Evolutionary conservation across 2,888 invertebrate genomes (phyloP).

Genomic region (Nomada fucata): DNA sequence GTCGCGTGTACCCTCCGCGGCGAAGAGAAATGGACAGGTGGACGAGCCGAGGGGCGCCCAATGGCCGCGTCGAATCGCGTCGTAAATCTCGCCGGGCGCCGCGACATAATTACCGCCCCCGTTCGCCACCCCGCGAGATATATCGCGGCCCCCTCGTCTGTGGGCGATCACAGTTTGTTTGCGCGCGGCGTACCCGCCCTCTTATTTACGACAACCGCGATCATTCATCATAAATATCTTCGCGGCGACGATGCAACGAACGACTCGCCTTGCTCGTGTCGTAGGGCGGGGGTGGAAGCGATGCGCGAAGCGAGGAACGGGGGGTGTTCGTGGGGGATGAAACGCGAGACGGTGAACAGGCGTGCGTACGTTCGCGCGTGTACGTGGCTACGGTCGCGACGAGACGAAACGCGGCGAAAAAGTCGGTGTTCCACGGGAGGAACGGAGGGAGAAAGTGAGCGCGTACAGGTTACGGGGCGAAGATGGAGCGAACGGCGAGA

Average conservation of each 20-base stretch:
- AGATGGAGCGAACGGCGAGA: constrained; percentile 24
- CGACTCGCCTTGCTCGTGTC: constrained; percentile 40
- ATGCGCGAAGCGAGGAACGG: not conserved
- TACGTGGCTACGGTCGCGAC: not conserved
- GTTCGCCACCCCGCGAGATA: constrained; percentile 69
- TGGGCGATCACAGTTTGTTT: constrained; percentile 64
- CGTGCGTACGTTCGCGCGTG: not conserved
- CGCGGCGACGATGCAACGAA: constrained; percentile 67
- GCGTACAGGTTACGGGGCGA: not conserved
- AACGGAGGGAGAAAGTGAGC: not conserved
- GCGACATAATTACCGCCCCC: constrained; percentile 75
- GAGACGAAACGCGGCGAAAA: constrained; percentile 31
- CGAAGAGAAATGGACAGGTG: constrained; percentile 3
- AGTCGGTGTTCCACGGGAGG: not conserved
- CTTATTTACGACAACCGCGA: constrained; percentile 69
- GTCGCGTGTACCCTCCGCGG: not conserved
- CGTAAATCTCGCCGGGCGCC: constrained; percentile 56
- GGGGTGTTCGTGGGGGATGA: not conserved
- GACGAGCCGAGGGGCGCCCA: too few species aligned
- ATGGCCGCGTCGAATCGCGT: constrained; percentile 39
- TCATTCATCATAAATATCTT: constrained; percentile 72
- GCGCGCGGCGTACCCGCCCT: constrained; percentile 51
- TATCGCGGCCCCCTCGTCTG: constrained; percentile 56
- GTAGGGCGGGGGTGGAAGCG: not conserved
- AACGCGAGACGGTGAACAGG: constrained; percentile 11